Conservation (phyloP, 2,888 invertebrate species). For the Orthosia cruda region DNA sequence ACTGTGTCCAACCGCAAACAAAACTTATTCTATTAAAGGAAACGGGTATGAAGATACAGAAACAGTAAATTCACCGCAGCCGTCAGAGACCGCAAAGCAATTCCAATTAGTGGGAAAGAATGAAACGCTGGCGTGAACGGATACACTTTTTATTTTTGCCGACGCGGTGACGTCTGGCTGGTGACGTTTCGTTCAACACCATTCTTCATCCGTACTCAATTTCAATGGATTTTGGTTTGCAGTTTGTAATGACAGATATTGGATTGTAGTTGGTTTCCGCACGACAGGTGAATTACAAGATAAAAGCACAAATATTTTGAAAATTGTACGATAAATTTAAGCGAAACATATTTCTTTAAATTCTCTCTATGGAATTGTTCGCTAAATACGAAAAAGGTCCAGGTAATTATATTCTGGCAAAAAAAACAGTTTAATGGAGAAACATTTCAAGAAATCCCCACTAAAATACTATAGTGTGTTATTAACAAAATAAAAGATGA, state of each 20-base stretch:
- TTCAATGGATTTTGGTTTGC: slow-evolving; percentile 50
- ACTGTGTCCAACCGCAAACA: slow-evolving; percentile 19
- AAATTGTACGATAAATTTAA: background rate
- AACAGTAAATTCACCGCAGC: slow-evolving; percentile 42
- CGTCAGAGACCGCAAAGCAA: slow-evolving; percentile 56
- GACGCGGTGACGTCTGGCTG: slow-evolving; percentile 48
- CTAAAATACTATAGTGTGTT: no score
- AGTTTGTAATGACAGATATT: slow-evolving; percentile 55
- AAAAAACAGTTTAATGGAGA: no score
- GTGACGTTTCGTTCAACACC: slow-evolving; percentile 62
- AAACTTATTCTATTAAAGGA: slow-evolving; percentile 25
- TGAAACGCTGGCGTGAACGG: slow-evolving; percentile 61
- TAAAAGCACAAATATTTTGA: background rate
- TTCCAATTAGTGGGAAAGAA: slow-evolving; percentile 68
- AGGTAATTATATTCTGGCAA: no score
- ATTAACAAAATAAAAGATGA: background rate
- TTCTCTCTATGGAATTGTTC: background rate
- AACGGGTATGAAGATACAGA: slow-evolving; percentile 46
- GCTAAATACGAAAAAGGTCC: background rate
- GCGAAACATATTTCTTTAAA: background rate
- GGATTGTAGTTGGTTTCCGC: slow-evolving; percentile 14
- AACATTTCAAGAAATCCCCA: no score
- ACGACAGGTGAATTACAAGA: background rate
- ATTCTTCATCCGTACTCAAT: slow-evolving; percentile 55
- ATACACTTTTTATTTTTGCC: slow-evolving; percentile 63